Conservation (phyloP, 2,888 invertebrate species). For the Augochlorella aurata region DNA sequence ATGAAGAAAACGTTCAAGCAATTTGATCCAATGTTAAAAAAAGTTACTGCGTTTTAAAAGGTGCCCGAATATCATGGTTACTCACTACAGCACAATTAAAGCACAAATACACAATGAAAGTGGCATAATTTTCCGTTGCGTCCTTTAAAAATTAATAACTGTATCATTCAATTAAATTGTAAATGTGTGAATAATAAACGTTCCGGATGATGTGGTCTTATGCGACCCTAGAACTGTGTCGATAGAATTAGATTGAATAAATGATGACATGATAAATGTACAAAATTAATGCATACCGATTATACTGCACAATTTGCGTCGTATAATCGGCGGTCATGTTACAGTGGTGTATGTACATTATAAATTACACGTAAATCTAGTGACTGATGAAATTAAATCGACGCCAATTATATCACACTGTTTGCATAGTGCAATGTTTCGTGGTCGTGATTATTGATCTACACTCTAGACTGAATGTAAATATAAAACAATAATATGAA, state of each 20-base stretch:
- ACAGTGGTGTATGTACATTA: conserved; percentile 33
- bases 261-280: conserved; percentile 9
- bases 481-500: conserved; percentile 47
- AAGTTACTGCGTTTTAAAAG: too few relatives aligned
- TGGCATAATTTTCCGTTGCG: not conserved
- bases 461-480: conserved; percentile 43
- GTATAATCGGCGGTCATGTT: conserved; percentile 5
- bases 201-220: not conserved
- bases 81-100: not conserved
- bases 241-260: conserved; percentile 14
- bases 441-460: conserved; percentile 41
- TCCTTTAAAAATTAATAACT: conserved; percentile 4
- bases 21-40: too few relatives aligned
- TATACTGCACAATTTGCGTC: conserved; percentile 34
- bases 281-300: conserved; percentile 8
- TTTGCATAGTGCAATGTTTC: conserved; percentile 41
- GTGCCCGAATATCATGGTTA: too few relatives aligned
- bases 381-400: conserved; percentile 28
- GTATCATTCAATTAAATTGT: not conserved
- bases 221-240: conserved; percentile 1
- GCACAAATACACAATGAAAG: not conserved
- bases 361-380: conserved; percentile 16
- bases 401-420: conserved; percentile 29
- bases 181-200: not conserved
- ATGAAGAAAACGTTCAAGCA: too few relatives aligned